These are phyloP conservation scores for Pteronotus mesoamericanus DNA, from an alignment of 2,797 vertebrate genomes.

Conservation along the genomic window DNA sequence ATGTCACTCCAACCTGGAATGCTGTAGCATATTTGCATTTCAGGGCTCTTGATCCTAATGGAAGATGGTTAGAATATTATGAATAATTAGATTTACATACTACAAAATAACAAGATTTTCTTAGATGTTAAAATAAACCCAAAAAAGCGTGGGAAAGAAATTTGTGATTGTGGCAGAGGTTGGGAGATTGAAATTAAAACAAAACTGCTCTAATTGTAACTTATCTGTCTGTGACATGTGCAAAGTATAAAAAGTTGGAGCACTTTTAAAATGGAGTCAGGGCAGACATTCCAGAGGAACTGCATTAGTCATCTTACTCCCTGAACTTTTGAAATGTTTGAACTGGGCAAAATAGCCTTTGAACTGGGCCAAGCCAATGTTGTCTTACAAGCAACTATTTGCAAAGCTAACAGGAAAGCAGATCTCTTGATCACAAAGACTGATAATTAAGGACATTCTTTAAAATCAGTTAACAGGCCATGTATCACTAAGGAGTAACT, in stretches of 20 bases:
- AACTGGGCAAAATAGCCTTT: not conserved
- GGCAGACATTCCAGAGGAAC: not conserved
- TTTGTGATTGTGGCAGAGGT: not conserved
- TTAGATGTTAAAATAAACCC: not conserved
- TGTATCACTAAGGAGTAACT: not conserved
- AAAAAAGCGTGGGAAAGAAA: conserved; percentile 35
- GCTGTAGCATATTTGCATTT: not conserved
- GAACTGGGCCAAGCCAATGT: not conserved
- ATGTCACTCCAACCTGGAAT: not conserved
- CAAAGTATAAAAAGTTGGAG: not conserved
- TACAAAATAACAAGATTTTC: conserved; percentile 21
- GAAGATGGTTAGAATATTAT: conserved; percentile 8
- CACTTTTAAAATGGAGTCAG: not conserved
- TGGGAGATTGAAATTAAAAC: not conserved
- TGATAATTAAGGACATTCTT: not conserved
- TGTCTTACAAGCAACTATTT: not conserved
- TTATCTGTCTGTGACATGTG: not conserved
- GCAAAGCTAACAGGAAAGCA: not conserved
- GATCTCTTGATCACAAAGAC: not conserved
- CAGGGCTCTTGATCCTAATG: conserved; percentile 41
- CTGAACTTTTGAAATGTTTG: not conserved
- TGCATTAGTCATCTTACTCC: not conserved
- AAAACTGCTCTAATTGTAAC: not conserved
- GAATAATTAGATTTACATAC: conserved; percentile 48
- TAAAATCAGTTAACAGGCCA: not conserved